Evolutionary conservation across 2,113 vertebrate genomes (phyloP).

Genomic region (Holacanthus passer): DNA sequence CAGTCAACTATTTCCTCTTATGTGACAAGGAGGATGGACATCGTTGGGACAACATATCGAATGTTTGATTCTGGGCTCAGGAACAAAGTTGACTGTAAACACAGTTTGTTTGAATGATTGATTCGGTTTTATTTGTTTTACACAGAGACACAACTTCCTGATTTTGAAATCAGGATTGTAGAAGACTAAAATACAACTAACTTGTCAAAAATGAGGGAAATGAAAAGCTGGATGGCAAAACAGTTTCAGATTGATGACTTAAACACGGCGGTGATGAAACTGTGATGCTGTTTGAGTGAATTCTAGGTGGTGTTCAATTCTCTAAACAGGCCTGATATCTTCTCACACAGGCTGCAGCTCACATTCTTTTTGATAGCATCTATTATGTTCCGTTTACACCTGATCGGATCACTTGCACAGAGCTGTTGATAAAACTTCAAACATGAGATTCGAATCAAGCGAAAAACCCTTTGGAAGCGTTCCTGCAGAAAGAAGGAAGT

Average conservation of each 20-base stretch:
- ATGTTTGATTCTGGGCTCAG: too few species aligned
- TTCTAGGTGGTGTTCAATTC: background rate
- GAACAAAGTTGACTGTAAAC: too few species aligned
- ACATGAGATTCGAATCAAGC: conserved; percentile 11
- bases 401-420: background rate
- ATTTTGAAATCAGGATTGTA: too few species aligned
- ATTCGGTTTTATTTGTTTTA: too few species aligned
- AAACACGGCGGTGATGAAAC: too few species aligned
- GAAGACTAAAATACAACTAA: background rate
- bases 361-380: background rate
- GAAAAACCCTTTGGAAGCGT: background rate
- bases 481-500: conserved; percentile 42
- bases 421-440: background rate
- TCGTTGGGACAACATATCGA: background rate
- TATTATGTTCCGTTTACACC: too few species aligned
- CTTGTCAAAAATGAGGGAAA: background rate
- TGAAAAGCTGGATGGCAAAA: background rate
- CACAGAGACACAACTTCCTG: too few species aligned
- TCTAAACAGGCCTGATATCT: background rate
- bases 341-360: too few species aligned
- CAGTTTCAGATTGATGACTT: background rate
- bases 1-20: background rate
- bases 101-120: too few species aligned
- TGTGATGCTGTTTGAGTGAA: background rate
- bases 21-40: background rate